Conservation (phyloP, 2,797 vertebrate genomes). For the Sebastes jordani region DNA sequence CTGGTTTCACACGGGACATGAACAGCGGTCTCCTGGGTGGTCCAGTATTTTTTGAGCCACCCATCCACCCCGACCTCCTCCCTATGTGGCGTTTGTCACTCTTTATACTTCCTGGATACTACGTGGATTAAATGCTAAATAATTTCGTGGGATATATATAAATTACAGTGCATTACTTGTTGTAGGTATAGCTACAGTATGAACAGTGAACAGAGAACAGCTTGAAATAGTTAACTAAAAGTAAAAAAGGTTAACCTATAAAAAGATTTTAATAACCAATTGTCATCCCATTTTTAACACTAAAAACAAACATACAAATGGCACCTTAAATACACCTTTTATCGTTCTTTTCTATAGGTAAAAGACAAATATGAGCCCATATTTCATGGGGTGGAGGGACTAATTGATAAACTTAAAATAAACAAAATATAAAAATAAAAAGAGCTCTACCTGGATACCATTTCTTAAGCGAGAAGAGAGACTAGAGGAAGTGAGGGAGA, state of each 20-base stretch:
- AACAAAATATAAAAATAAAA: not conserved
- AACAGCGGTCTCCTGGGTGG: no score
- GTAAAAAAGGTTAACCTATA: not conserved
- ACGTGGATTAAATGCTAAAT: no score
- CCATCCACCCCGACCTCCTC: no score
- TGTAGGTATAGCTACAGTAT: no score
- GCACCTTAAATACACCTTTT: no score
- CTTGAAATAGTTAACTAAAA: not conserved
- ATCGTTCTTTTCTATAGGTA: not conserved
- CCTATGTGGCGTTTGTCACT: no score
- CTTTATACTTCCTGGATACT: no score
- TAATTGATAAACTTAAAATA: not conserved
- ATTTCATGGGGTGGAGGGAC: not conserved
- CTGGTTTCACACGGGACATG: no score
- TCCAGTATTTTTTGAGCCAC: no score
- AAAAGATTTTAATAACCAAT: not conserved
- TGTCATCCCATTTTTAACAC: not conserved
- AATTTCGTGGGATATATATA: no score
- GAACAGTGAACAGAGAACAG: no score
- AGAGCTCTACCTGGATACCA: not conserved
- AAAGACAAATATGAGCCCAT: not conserved
- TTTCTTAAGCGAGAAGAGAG: not conserved
- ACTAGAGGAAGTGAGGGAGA: not conserved
- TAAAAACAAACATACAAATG: not conserved
- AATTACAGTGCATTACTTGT: no score